Evolutionary conservation across 2,797 vertebrate species (phyloP).

Genomic region (Lacerta bilineata): DNA sequence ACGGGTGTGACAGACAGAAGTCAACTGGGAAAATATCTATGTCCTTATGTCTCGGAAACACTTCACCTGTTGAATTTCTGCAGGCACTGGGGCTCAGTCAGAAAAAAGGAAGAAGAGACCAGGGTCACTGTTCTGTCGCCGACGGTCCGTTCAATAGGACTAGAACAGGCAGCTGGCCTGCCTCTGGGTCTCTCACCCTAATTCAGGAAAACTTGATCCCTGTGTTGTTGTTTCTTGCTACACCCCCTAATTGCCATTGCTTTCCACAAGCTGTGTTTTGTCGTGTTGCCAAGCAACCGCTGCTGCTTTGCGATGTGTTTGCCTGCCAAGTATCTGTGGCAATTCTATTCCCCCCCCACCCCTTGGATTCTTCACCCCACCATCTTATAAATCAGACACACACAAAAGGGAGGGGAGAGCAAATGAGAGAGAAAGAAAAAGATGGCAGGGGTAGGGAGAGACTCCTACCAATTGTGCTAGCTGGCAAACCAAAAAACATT

Average conservation of each 20-base stretch:
- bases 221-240: not conserved
- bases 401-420: not conserved
- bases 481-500: slow-evolving; percentile 56
- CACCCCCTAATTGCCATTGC: not conserved
- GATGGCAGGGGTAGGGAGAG: not conserved
- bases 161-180: not conserved
- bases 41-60: not conserved
- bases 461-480: slow-evolving; percentile 51
- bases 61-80: not conserved
- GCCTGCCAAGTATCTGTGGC: slow-evolving; percentile 32
- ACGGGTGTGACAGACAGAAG: not conserved
- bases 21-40: not conserved
- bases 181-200: not conserved
- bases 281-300: slow-evolving; percentile 42
- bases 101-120: not conserved
- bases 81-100: not conserved
- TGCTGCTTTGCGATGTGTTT: slow-evolving; percentile 40
- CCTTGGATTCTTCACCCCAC: slow-evolving; percentile 59
- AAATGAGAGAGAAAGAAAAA: not conserved
- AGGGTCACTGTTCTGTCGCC: not conserved
- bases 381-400: slow-evolving; percentile 36
- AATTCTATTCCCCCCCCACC: slow-evolving; percentile 10
- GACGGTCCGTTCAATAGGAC: not conserved
- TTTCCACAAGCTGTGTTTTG: not conserved
- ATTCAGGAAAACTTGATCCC: not conserved